Evolutionary conservation across 2,113 vertebrate genomes (phyloP), one percentile per base, ranked within the genome.

Genomic region (Micronisus gabar): DNA sequence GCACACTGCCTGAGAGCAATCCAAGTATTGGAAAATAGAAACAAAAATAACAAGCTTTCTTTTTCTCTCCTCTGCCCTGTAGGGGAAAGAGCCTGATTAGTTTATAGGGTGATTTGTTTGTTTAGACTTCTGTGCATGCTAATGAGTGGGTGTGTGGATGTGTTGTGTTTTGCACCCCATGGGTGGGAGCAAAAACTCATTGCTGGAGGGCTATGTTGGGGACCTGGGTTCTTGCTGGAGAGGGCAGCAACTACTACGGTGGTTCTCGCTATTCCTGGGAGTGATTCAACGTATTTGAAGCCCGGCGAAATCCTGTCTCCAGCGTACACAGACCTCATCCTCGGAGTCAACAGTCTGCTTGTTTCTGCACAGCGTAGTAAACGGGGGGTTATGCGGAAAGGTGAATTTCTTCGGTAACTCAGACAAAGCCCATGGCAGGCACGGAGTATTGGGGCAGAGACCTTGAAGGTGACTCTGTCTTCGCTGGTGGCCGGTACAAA

Each of bases 401-500:
- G 68, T 61, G 58, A 88, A 62, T 79, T 92, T 78, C 73, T 81
- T 72, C 7, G 0, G 40, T 36, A 87, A 3, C n/a, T 84, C 83
- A 34, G 45, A 61, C 40, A 83, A 87, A 95, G 82, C 15, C 32
- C 0, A 0, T 86, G 80, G 56, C 63, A 91, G 21, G 20, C 6
- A 2, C 0, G 1, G 66, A 91, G n/a, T 87, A 36, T 2, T 91
- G 87, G 89, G 78, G 71, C 84, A 88, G 62, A 87, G 86, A 94
- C 84, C 91, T 88, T 91, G 73, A 93, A 93, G 71, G 73, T 76
- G 84, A 93, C 74, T 96, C 86, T 82, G 34, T 88, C 93, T 95
- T 96, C 50, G 52, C 6, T 93, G 71, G 81, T 95, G 95, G 89
- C 78, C 81, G n/a, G 66, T 95, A 93, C 86, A 97, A 96, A 91